Conservation (phyloP, 2,888 invertebrate genomes). For the Meloe dianella region DNA sequence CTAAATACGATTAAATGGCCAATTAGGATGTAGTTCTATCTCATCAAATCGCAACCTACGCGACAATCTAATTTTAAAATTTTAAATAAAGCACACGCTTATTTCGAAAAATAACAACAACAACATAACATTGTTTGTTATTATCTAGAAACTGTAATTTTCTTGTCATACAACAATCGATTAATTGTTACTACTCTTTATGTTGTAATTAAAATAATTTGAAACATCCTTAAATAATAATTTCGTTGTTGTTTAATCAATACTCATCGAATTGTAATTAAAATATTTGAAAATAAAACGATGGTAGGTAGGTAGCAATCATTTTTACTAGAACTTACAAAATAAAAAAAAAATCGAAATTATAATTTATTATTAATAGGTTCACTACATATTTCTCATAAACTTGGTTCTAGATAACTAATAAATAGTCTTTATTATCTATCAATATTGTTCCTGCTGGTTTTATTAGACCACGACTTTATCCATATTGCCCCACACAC, state of each 20-base stretch:
- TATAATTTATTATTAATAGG: neutral
- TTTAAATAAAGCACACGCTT: neutral
- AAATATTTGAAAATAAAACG: too few species aligned
- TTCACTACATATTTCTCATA: neutral
- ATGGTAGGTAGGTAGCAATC: too few species aligned
- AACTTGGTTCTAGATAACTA: neutral
- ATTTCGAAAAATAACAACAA: neutral
- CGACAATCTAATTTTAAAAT: conserved; percentile 6
- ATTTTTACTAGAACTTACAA: too few species aligned
- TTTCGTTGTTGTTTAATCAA: too few species aligned
- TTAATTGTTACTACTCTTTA: conserved; percentile 17
- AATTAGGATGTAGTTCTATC: conserved; percentile 9
- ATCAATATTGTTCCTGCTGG: conserved; percentile 6
- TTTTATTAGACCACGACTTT: conserved; percentile 11
- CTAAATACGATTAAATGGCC: neutral
- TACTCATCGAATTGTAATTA: too few species aligned
- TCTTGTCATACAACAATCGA: conserved; percentile 23
- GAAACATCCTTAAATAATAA: conserved; percentile 27
- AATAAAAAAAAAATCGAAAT: neutral
- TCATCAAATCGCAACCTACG: conserved; percentile 4
- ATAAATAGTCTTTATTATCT: conserved; percentile 8
- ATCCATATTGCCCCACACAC: neutral
- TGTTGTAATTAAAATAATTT: conserved; percentile 29
- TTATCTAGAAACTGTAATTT: conserved; percentile 15
- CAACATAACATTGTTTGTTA: conserved; percentile 4